Evolutionary conservation across 2,113 vertebrate species (phyloP), one percentile per base, ranked within the genome.

Genomic region (Tringa solitaria): DNA sequence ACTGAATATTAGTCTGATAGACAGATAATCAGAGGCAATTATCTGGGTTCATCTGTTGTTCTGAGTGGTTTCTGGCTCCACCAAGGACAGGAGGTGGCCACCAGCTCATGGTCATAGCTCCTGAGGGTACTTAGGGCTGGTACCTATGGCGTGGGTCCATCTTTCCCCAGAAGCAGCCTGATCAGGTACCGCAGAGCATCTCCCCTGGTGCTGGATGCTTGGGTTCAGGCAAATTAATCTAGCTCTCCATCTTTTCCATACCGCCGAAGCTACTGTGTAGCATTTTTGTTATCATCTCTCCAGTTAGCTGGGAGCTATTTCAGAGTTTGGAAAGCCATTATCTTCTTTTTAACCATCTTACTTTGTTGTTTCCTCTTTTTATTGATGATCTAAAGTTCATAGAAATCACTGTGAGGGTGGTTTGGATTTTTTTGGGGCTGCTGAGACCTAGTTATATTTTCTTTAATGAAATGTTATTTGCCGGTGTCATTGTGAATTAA

Each of bases 391-490:
- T 69, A 8, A 77, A 75, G 41, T 54, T 88, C 70, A 59, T 2
- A 86, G 53, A 80, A 77, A 73, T 68, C 61, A 60, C 39, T 56
- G 23, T 28, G 69, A 61, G 32, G 10, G 22, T 43, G 8, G 19
- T 15, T 22, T 56, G 23, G 48, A 5, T 14, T 35, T 59, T 54
- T 24, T 19, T 16, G 9, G 70, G 24, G 19, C 19, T 51, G n/a
- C 39, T 41, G 28, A 73, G 64, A 57, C 43, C 37, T 37, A 23
- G 46, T 72, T 72, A 30, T 10, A 85, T 61, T 61, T 79, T 56
- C 61, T 88, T 63, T 56, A 93, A 93, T 41, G 32, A 89, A 93
- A 78, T 45, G 37, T 87, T 81, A 82, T 93, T 84, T 91, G 51
- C 61, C 4, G 1, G 43, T 87, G 56, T n/a, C 84, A 65, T 14